A percentile compares a stretch with the other conserved stretches of the same genome.
Evolutionary conservation across 2,797 vertebrate genomes (phyloP).

Genomic region (Gymnoscopelus microlampas): DNA sequence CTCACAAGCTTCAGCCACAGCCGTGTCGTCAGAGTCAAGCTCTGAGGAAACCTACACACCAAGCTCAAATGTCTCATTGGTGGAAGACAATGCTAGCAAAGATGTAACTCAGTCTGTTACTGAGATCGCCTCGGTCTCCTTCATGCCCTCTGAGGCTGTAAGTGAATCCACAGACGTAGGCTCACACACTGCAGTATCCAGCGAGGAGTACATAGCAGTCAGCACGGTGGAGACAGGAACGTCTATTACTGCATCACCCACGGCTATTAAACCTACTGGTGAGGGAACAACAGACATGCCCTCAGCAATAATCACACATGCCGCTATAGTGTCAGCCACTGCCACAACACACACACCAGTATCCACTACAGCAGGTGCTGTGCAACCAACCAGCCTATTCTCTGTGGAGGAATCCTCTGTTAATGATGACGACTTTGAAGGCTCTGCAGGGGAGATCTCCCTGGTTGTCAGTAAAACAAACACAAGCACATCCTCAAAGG

Average conservation of each 20-base stretch:
- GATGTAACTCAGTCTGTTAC: conserved; percentile 16
- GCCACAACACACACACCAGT: conserved; percentile 19
- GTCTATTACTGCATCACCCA: not conserved
- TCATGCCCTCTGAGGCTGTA: conserved; percentile 31
- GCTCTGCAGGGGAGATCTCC: conserved; percentile 28
- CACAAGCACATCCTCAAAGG: conserved; percentile 11
- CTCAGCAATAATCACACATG: conserved; percentile 18
- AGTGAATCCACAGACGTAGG: conserved; percentile 33
- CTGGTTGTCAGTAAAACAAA: conserved; percentile 20
- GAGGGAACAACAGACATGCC: conserved; percentile 12
- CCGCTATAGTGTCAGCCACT: conserved; percentile 10
- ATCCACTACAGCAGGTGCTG: conserved; percentile 14
- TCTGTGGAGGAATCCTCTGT: conserved; percentile 36
- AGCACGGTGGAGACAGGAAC: conserved; percentile 34
- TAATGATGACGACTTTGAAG: conserved; percentile 20
- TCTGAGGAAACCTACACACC: conserved; percentile 30
- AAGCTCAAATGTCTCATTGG: conserved; percentile 5
- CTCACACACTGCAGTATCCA: conserved; percentile 25
- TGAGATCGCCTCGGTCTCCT: conserved; percentile 40
- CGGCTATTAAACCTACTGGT: conserved; percentile 3
- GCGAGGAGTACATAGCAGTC: conserved; percentile 36
- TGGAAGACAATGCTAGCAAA: conserved; percentile 5
- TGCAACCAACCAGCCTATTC: conserved; percentile 30
- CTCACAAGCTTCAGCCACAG: conserved; percentile 1
- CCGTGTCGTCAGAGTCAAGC: conserved; percentile 19